Conservation (phyloP, 2,113 vertebrate genomes). For the Pygathrix nemaeus region DNA sequence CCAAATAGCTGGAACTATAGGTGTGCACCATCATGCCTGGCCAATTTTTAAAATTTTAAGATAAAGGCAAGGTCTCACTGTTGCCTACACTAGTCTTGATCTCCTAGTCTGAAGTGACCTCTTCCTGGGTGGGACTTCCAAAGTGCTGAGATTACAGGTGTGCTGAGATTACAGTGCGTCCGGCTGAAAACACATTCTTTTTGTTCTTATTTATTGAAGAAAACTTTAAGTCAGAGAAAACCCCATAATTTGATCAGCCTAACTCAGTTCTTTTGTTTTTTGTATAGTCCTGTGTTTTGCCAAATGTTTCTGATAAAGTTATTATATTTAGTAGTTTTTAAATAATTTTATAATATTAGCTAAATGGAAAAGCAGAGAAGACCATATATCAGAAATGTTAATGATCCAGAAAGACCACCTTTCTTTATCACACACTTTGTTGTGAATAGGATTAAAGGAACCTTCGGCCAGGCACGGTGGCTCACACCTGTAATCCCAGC, state of each 20-base stretch:
- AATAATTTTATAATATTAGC: not conserved
- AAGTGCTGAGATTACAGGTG: too few species aligned
- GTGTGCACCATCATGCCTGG: too few species aligned
- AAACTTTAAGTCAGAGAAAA: not conserved
- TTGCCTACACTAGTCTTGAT: too few species aligned
- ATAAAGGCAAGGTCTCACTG: too few species aligned
- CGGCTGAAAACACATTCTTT: not conserved
- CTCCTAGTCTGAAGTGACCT: too few species aligned
- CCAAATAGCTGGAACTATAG: too few species aligned
- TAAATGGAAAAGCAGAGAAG: not conserved
- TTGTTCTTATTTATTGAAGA: not conserved
- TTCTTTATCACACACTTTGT: not conserved
- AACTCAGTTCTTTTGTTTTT: conserved; percentile 3
- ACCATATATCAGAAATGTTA: not conserved
- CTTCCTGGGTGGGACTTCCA: too few species aligned
- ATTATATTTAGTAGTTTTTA: not conserved
- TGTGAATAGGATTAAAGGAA: not conserved
- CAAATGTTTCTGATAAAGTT: conserved; percentile 19
- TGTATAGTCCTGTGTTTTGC: not conserved
- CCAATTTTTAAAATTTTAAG: too few species aligned
- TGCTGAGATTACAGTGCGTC: too few species aligned
- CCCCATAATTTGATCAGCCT: not conserved
- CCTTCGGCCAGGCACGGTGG: not conserved
- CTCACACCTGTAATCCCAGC: too few species aligned
- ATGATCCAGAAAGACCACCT: not conserved